Percentiles rank a stretch among this genome's conserved stretches.
Evolutionary conservation across 2,797 vertebrate species (phyloP).

Genomic region (Enteromius paludinosus): DNA sequence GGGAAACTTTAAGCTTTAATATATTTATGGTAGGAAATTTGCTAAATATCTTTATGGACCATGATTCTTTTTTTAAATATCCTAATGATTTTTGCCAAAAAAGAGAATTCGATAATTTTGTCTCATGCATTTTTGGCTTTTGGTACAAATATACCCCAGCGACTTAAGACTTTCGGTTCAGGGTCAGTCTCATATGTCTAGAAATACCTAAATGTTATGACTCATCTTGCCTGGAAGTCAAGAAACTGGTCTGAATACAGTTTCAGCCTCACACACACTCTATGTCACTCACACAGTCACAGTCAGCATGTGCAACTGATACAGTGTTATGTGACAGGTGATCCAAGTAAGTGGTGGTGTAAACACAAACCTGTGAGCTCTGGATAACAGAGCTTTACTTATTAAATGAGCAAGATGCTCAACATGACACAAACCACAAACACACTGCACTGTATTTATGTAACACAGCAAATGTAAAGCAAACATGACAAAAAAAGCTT

Average conservation of each 20-base stretch:
- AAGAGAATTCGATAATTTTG: too few species aligned
- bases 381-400: conserved; percentile 55
- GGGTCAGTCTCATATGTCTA: neutral
- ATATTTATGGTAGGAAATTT: too few species aligned
- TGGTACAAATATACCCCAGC: too few species aligned
- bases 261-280: conserved; percentile 14
- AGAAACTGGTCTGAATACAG: conserved; percentile 5
- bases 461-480: neutral
- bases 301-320: conserved; percentile 50
- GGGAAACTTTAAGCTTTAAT: too few species aligned
- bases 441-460: conserved; percentile 12
- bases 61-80: too few species aligned
- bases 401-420: conserved; percentile 61
- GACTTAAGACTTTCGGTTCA: too few species aligned
- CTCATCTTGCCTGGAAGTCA: conserved; percentile 21
- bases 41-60: too few species aligned
- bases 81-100: too few species aligned
- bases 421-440: conserved; percentile 48
- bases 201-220: neutral
- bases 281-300: conserved; percentile 35
- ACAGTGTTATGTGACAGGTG: conserved; percentile 52
- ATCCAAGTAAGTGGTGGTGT: conserved; percentile 50
- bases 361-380: conserved; percentile 56
- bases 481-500: neutral
- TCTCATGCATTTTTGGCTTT: too few species aligned